A percentile compares a stretch with the other conserved stretches of the same genome.
Conservation (phyloP, 2,113 vertebrate species). For the Ceyx margarethae region DNA sequence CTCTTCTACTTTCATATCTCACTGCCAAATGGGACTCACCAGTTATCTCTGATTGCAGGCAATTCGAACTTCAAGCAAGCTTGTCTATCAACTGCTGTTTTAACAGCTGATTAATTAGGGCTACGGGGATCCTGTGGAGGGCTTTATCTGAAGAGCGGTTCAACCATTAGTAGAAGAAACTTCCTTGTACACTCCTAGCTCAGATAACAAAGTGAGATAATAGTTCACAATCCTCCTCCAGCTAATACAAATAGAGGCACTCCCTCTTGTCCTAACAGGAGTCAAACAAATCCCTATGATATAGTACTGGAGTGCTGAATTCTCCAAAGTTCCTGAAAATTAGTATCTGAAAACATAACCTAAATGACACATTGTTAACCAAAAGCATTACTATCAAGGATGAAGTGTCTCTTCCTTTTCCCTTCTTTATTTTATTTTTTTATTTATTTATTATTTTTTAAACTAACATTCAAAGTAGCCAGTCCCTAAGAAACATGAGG, state of each 20-base stretch:
- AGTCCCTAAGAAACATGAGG: background rate
- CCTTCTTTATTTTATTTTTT: fast-evolving
- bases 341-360: constrained; percentile 30
- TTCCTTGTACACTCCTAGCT: constrained; percentile 81
- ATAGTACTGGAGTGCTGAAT: constrained; percentile 17
- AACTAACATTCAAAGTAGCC: background rate
- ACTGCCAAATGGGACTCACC: constrained; percentile 72
- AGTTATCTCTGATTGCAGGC: constrained; percentile 83
- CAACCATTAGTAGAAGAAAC: constrained; percentile 83
- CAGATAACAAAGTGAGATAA: constrained; percentile 85
- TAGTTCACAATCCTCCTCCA: constrained; percentile 76
- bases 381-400: background rate
- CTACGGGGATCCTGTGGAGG: constrained; percentile 73
- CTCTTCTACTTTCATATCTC: constrained; percentile 67
- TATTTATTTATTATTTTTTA: background rate
- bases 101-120: constrained; percentile 85
- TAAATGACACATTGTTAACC: constrained; percentile 19
- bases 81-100: constrained; percentile 82
- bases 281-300: constrained; percentile 52
- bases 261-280: constrained; percentile 78
- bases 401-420: background rate
- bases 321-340: constrained; percentile 48
- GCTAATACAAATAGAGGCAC: constrained; percentile 81
- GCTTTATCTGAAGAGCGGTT: constrained; percentile 84
- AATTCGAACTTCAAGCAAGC: constrained; percentile 79